Evolutionary conservation across 2,797 vertebrate species (phyloP), one percentile per base, ranked within the genome.

Genomic region (Clangula hyemalis): DNA sequence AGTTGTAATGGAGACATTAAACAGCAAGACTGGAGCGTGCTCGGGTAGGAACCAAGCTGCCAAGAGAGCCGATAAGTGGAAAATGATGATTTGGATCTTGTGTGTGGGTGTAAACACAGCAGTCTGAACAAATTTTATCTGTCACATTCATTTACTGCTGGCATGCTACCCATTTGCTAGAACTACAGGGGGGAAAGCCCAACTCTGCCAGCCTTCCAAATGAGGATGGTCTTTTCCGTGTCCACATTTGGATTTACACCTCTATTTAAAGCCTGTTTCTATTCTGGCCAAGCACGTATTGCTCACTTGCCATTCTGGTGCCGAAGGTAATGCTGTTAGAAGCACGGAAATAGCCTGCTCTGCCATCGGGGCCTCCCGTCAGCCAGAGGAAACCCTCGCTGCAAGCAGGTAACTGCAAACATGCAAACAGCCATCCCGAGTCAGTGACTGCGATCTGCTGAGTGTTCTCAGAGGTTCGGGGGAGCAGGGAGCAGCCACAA

Each of bases 41-140:
- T 19, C 38, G 93, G 90, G 62, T 47, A 66, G 94, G 71, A 85
- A 90, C 64, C 3, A 34, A 79, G 96, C 97, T 96, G 96, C 97
- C 96, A 95, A 96, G 95, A 92, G 93, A 96, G 93, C 89, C 30
- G 14, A 56, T 81, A 94, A 96, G 94, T 83, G 94, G 97, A 95
- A 95, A 94, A 89, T 27, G 94, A 87, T 39, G 89, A 89, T 90
- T 77, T 95, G 96, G 97, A 96, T 94, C 92, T 76, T 62, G 66
- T 30, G 5, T 51, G 95, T 95, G 97, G 97, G 96, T 93, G 96
- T 92, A 94, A 95, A 95, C 97, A 96, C 96, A 96, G 96, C 95
- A 88, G 96, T 82, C 84, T 56, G 95, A 95, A 71, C 96, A 93
- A 95, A 94, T 94, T 89, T 86, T 95, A 93, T 97, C 96, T 96